Conservation (phyloP, 2,113 vertebrate genomes). For the Mugil cephalus region DNA sequence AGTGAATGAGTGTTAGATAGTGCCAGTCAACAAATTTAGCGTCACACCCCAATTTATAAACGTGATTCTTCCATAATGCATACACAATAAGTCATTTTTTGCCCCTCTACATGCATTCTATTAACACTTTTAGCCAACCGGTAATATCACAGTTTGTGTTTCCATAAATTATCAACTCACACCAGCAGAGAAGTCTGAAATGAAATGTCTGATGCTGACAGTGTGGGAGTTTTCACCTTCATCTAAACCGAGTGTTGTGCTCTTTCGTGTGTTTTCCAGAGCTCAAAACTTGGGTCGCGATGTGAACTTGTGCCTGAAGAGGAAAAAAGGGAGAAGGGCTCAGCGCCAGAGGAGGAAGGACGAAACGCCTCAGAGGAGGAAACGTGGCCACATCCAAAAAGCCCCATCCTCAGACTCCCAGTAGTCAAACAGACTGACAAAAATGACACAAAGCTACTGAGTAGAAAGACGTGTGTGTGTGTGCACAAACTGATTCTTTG, state of each 20-base stretch:
- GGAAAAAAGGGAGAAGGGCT: slow-evolving; percentile 32
- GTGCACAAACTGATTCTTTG: not conserved
- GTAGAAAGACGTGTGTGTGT: slow-evolving; percentile 2
- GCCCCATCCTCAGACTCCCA: slow-evolving; percentile 29
- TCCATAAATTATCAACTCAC: no score
- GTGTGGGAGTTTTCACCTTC: not conserved
- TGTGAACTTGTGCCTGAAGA: slow-evolving; percentile 66
- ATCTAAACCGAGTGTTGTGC: not conserved
- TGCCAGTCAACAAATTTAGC: not conserved
- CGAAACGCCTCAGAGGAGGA: slow-evolving; percentile 31
- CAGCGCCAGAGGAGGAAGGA: slow-evolving; percentile 33
- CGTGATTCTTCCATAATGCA: not conserved
- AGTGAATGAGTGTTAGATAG: no score
- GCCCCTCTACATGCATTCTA: not conserved
- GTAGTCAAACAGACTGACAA: slow-evolving; percentile 13
- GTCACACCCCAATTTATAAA: not conserved
- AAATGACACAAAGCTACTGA: slow-evolving; percentile 20
- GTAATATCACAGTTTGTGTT: no score
- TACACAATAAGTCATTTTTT: not conserved
- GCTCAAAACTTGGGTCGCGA: slow-evolving; percentile 48
- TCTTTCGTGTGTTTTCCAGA: slow-evolving; percentile 48
- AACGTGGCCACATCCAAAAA: slow-evolving; percentile 21
- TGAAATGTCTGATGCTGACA: not conserved
- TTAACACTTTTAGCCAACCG: not conserved
- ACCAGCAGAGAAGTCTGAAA: not conserved